Evolutionary conservation across 2,888 invertebrate genomes (phyloP).

Genomic region (Auanema sp.): DNA sequence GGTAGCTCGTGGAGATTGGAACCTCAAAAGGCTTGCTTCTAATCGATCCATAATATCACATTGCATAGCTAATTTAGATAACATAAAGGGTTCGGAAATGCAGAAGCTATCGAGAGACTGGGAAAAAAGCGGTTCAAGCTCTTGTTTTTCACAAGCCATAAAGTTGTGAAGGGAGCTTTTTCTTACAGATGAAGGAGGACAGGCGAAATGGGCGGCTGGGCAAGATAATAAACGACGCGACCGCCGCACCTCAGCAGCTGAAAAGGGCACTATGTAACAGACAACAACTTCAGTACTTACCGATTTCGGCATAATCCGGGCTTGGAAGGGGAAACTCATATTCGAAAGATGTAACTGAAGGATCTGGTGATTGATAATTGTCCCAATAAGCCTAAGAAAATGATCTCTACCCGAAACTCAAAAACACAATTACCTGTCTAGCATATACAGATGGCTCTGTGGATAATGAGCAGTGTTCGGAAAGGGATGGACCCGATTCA

Average conservation of each 20-base stretch:
- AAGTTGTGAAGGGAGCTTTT: conserved; percentile 16
- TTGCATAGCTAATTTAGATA: conserved; percentile 56
- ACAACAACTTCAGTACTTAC: conserved; percentile 22
- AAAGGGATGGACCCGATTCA: conserved; percentile 56
- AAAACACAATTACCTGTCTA: conserved; percentile 42
- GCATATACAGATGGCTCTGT: conserved; percentile 59
- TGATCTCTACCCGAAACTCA: not conserved
- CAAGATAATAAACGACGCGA: conserved; percentile 45
- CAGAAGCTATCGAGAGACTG: conserved; percentile 40
- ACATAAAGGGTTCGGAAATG: conserved; percentile 55
- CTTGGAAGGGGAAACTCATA: conserved; percentile 49
- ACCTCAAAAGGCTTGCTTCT: conserved; percentile 26
- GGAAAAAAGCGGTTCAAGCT: conserved; percentile 28
- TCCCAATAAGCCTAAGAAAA: conserved; percentile 44
- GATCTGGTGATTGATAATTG: conserved; percentile 55
- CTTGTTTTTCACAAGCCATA: conserved; percentile 15
- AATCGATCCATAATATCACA: conserved; percentile 46
- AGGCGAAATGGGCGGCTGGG: conserved; percentile 28
- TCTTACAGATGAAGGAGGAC: conserved; percentile 24
- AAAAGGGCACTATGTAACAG: conserved; percentile 12
- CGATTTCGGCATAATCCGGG: conserved; percentile 50
- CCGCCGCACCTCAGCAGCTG: conserved; percentile 38
- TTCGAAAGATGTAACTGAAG: conserved; percentile 58
- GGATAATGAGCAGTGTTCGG: conserved; percentile 56
- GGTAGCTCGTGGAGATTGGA: conserved; percentile 24